Evolutionary conservation across 1,140 invertebrate genomes (phyloP).

Genomic region (Melanaphis sacchari): DNA sequence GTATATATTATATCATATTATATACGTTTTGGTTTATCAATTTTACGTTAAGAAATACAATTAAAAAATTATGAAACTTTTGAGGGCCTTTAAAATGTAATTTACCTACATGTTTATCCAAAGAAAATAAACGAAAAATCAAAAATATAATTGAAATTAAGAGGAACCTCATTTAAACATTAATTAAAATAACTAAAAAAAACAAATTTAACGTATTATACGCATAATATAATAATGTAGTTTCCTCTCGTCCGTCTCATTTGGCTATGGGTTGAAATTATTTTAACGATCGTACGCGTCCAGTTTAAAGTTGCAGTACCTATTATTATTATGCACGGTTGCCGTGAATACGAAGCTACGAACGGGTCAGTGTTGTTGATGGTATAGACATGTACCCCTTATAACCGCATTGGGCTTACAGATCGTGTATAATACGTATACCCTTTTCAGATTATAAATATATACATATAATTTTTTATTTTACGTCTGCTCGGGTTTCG

Average conservation of each 20-base stretch:
- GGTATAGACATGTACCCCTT: not conserved
- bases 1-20: no score
- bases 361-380: not conserved
- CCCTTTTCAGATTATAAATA: not conserved
- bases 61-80: not conserved
- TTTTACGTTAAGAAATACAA: not conserved
- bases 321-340: not conserved
- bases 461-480: not conserved
- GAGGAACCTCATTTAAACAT: not conserved
- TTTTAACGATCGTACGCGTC: not conserved
- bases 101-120: not conserved
- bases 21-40: not conserved
- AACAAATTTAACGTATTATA: no score
- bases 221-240: no score
- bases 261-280: not conserved
- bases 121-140: not conserved
- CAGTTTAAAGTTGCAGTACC: not conserved
- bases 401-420: not conserved
- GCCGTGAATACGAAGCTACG: not conserved
- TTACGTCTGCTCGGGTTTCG: no score
- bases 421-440: not conserved
- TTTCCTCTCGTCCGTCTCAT: not conserved
- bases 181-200: no score
- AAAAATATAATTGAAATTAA: not conserved
- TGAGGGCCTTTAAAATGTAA: not conserved